phyloP scores from a whole-genome alignment of 2,888 invertebrate species.

The Aporophyla lueneburgensis region DNA sequence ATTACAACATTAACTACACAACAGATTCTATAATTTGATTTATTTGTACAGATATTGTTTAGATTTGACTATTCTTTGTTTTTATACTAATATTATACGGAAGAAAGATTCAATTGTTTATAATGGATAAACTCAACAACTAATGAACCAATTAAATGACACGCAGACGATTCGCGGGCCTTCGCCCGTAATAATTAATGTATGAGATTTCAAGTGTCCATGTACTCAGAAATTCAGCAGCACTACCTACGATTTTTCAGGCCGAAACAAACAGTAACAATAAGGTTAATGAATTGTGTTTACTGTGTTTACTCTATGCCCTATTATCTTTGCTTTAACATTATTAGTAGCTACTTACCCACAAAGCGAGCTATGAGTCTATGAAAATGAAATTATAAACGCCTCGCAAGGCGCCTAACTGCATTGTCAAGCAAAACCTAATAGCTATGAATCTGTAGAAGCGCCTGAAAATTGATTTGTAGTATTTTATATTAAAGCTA shows the following conservation, averaged over 20 bases:
- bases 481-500: too few species aligned
- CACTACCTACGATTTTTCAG: background rate
- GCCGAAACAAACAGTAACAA: background rate
- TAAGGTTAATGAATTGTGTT: background rate
- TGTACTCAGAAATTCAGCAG: background rate
- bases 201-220: background rate
- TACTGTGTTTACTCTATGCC: background rate
- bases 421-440: slow-evolving; percentile 26
- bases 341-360: background rate
- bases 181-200: too few species aligned
- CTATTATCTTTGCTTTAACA: background rate
- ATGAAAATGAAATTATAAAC: slow-evolving; percentile 16
- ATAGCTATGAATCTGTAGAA: slow-evolving; percentile 24
- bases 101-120: too few species aligned
- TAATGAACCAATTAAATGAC: too few species aligned
- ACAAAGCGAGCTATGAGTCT: background rate
- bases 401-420: slow-evolving; percentile 37
- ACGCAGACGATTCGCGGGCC: too few species aligned
- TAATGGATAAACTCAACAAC: too few species aligned
- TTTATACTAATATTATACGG: background rate
- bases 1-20: too few species aligned
- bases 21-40: too few species aligned
- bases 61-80: background rate
- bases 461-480: background rate
- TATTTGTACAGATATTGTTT: too few species aligned